Conservation (phyloP, 2,888 invertebrate genomes). For the Helobdella robusta region DNA sequence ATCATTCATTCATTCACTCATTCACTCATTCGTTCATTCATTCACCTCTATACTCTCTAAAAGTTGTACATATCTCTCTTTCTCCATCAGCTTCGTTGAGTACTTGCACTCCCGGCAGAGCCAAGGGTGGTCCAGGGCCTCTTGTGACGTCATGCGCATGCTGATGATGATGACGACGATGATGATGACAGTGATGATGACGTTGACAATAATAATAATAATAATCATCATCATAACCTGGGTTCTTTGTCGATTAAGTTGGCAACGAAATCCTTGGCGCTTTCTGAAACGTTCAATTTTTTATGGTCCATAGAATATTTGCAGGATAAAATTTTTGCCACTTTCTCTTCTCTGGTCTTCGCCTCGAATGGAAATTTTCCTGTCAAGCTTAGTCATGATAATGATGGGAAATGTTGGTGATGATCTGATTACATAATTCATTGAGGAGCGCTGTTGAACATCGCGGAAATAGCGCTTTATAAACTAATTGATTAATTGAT, state of each 20-base stretch:
- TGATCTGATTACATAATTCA: too few relatives aligned
- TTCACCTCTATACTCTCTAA: neutral
- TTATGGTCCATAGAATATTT: neutral
- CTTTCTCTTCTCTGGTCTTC: constrained; percentile 1
- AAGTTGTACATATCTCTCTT: neutral
- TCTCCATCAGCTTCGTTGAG: neutral
- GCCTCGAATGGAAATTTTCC: constrained; percentile 5
- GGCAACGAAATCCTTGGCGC: constrained; percentile 17
- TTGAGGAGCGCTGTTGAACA: too few relatives aligned
- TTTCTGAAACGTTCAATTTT: neutral
- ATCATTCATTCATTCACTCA: neutral
- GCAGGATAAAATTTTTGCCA: neutral
- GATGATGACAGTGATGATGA: constrained; percentile 1
- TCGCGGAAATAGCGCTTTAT: too few relatives aligned
- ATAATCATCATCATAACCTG: neutral
- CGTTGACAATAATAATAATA: neutral
- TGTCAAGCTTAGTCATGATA: neutral
- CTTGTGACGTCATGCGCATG: constrained; percentile 12
- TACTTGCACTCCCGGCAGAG: constrained; percentile 14
- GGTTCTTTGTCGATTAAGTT: constrained; percentile 9
- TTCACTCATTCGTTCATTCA: constrained; percentile 3
- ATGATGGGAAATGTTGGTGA: too few relatives aligned
- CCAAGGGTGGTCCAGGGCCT: constrained; percentile 15
- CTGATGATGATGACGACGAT: neutral
- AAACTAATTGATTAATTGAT: too few relatives aligned